Conservation (phyloP, 2,797 vertebrate species). For the Moxostoma hubbsi region DNA sequence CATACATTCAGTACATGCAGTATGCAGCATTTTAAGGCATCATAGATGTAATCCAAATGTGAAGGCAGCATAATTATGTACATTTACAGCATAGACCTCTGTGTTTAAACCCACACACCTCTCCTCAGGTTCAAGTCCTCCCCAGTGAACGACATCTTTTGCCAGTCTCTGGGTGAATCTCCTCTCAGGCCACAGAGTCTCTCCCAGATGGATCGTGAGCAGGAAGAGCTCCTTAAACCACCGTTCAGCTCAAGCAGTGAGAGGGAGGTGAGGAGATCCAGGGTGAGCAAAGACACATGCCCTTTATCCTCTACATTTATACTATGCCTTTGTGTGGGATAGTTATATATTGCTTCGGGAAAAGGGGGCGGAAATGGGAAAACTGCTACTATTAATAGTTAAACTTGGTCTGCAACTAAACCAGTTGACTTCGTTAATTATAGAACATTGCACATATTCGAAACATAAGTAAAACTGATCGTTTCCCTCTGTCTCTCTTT, state of each 20-base stretch:
- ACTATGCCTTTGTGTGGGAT: too few species aligned
- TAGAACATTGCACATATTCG: too few species aligned
- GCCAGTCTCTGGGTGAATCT: constrained; percentile 91
- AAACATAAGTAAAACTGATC: not conserved
- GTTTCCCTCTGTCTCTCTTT: not conserved
- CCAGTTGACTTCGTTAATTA: too few species aligned
- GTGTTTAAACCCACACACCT: not conserved
- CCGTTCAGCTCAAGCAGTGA: constrained; percentile 80
- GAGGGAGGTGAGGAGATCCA: constrained; percentile 66
- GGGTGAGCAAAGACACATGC: not conserved
- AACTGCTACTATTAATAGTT: not conserved
- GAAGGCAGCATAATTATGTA: too few species aligned
- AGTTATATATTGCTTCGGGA: not conserved
- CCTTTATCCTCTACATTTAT: not conserved
- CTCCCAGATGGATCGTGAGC: constrained; percentile 86
- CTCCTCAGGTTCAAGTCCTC: constrained; percentile 91
- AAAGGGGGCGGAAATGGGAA: not conserved
- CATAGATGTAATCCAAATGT: too few species aligned
- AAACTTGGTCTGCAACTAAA: too few species aligned
- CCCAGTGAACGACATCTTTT: constrained; percentile 96
- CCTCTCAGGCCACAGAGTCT: constrained; percentile 89
- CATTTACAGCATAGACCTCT: not conserved
- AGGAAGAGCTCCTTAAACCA: constrained; percentile 86
- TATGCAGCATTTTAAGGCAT: too few species aligned
- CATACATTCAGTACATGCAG: too few species aligned